A percentile compares a stretch with the other conserved stretches of the same genome.
Evolutionary conservation across 2,888 invertebrate genomes (phyloP).

Genomic region (Blera fallax): DNA sequence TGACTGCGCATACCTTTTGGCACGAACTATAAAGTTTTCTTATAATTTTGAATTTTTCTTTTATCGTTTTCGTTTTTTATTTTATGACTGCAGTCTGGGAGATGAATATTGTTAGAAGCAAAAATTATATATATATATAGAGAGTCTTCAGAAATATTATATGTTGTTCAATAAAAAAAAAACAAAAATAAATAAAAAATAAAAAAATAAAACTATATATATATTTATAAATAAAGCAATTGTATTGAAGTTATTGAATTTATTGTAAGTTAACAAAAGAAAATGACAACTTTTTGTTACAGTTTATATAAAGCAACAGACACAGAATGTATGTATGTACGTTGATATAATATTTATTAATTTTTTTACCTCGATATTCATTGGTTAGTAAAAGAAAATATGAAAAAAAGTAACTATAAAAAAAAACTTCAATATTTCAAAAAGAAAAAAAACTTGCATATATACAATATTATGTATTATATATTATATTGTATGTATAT

Average conservation of each 20-base stretch:
- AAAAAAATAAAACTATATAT: conserved; percentile 53
- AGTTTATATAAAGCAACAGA: conserved; percentile 65
- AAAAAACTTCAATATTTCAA: conserved; percentile 70
- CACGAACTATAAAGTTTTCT: conserved; percentile 29
- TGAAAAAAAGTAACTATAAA: conserved; percentile 45
- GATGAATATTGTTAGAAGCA: conserved; percentile 62
- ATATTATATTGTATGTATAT: conserved; percentile 75
- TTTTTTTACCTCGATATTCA: conserved; percentile 73
- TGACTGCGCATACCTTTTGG: conserved; percentile 76
- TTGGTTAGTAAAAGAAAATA: conserved; percentile 65
- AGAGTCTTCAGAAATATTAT: conserved; percentile 64
- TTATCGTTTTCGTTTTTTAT: conserved; percentile 2
- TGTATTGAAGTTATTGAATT: conserved; percentile 68
- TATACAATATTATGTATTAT: conserved; percentile 66
- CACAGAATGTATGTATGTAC: conserved; percentile 56
- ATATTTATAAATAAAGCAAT: conserved; percentile 68
- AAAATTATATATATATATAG: conserved; percentile 41
- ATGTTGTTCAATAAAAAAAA: conserved; percentile 66
- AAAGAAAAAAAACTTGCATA: conserved; percentile 48
- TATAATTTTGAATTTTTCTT: neutral
- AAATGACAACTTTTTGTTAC: conserved; percentile 46
- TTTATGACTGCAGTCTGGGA: conserved; percentile 66
- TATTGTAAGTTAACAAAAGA: conserved; percentile 71
- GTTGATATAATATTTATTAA: conserved; percentile 66
- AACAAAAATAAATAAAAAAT: conserved; percentile 42